Base-by-base conservation (phyloP, 2,797 vertebrate species). In the Cuculus canorus region DNA sequence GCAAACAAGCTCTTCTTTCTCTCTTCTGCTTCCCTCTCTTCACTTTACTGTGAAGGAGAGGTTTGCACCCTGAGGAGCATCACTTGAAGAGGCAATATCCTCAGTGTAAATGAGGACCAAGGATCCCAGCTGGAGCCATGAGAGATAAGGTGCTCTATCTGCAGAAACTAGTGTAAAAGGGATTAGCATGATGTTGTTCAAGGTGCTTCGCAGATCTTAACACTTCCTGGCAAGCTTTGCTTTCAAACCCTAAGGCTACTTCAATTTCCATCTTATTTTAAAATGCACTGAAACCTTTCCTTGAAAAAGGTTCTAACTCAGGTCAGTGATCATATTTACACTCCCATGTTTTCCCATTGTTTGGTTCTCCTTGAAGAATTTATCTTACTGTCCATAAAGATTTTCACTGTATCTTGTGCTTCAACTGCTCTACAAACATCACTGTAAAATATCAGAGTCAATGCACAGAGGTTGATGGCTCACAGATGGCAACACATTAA, bases 171-270 rank as follows among this genome's bases (percentile, higher is more conserved):
- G 7, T 1, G 21, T 21, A 53, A 35, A 30, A 7, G 43, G 60
- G 60, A 80, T 92, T 77, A 82, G 13, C 30, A 43, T 2, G 21
- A 33, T 13, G 43, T 19, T 82, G 65, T 60, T 87, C 82, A 92
- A 89, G 92, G 86, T 94, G 81, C 60, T 88, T 68, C 77, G 48
- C 4, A 86, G 93, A 93, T 80, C n/a, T 60, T 94, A 91, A 95
- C 4, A 0, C 18, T 91, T 75, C 68, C 79, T 92, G 89, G 87
- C 92, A 96, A 87, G 82, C 4, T 2, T 24, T 70, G 61, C 15
- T 32, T 84, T 93, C 50, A 73, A 82, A 84, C 47, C 92, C 78
- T 30, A 30, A 68, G 86, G 92, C 88, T 87, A 7, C 84, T 87
- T 95, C 86, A 89, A 37, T 79, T 76, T 72, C 77, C 39, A 48